Evolutionary conservation across 1,140 invertebrate genomes (phyloP).

Genomic region (Solenopsis invicta): DNA sequence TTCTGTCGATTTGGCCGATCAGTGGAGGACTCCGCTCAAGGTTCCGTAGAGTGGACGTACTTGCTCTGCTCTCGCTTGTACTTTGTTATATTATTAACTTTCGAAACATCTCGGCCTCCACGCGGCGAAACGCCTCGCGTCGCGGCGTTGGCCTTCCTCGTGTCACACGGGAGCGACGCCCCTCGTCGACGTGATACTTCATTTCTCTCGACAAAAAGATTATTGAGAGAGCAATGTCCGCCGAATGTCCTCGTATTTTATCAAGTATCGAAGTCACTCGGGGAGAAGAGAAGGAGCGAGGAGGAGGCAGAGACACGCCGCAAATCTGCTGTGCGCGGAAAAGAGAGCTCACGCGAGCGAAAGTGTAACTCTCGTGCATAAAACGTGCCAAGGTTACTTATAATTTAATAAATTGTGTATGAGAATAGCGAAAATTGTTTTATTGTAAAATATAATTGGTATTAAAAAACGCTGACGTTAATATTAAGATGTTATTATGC

Average conservation of each 20-base stretch:
- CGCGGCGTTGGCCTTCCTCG: conserved; percentile 55
- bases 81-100: conserved; percentile 71
- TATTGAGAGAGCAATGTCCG: conserved; percentile 46
- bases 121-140: conserved; percentile 40
- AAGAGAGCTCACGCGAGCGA: conserved; percentile 30
- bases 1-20: conserved; percentile 43
- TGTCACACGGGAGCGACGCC: neutral
- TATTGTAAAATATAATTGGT: neutral
- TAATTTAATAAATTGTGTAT: conserved; percentile 37
- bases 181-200: conserved; percentile 18
- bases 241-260: conserved; percentile 63
- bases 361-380: conserved; percentile 52
- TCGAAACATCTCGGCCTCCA: conserved; percentile 65
- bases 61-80: conserved; percentile 56
- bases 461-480: neutral
- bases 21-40: conserved; percentile 66
- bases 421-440: neutral
- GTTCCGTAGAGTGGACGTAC: conserved; percentile 57
- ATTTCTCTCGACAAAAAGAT: conserved; percentile 42
- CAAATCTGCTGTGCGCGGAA: neutral
- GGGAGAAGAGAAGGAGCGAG: neutral
- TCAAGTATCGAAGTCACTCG: conserved; percentile 33
- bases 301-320: neutral
- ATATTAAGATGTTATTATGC: neutral
- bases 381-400: conserved; percentile 67